Base-by-base conservation (phyloP, 1,140 invertebrate genomes). In the Aporrectodea caliginosa region DNA sequence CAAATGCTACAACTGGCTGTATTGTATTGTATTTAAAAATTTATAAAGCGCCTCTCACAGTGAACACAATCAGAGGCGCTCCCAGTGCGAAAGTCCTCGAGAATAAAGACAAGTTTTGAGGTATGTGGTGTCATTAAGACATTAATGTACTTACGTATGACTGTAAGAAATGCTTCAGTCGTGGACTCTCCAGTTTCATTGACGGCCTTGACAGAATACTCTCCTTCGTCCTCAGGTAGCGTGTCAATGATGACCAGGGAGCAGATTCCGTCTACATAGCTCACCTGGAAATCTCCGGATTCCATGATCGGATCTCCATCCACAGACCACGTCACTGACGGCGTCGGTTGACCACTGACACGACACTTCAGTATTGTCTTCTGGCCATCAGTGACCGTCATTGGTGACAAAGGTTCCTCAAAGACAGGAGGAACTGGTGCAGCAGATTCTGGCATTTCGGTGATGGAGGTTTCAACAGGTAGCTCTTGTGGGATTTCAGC, bases 161-260 rank as follows among this genome's bases (percentile, higher is more conserved):
- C 86, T 83, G 86, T 86, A 83, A 99, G 90, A 83, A 93, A 92
- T 78, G 95, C 95, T 82, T 93, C 93, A 6, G 68, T 78, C 29
- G 77, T 78, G 0, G 58, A 30, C 84, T 92, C 91, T 85, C 77
- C 77, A 16, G 35, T n/a, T 29, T 70, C 32, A 35, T 78, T 78
- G 2, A 32, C 14, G 29, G 69, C 69, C 27, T 78, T 70, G 69
- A 34, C 35, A 29, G 68, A 27, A 30, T 78, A 72, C 35, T 78
- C 69, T 31, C 68, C 77, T 71, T 78, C 32, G 69, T 78, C 96
- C 83, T 95, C 93, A 27, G 98, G 93, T 1, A 93, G 93, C 1
- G 93, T 92, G 80, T 92, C 92, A 81, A 92, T 90, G 35, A 98
- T 94, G 2, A 95, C 88, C 43, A 58, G 22, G 22, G 43, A 58